A percentile compares a stretch with the other conserved stretches of the same genome.
Conservation (phyloP, 1,140 invertebrate genomes). For the Aphelinus atriplicis region DNA sequence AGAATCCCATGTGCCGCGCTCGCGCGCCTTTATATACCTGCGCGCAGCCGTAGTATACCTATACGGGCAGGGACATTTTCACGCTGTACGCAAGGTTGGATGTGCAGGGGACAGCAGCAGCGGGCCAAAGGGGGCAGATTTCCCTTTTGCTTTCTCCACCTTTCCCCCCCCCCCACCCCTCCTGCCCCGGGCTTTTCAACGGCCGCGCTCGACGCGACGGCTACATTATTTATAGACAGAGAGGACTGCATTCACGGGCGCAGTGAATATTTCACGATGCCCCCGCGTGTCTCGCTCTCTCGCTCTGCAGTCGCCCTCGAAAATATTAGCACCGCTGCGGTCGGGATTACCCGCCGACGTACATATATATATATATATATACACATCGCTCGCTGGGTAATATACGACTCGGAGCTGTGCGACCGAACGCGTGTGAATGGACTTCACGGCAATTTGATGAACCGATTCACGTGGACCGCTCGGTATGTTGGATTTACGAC, state of each 20-base stretch:
- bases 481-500: too few species aligned
- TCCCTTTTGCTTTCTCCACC: slow-evolving; percentile 32
- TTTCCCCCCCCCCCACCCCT: slow-evolving; percentile 1
- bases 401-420: too few species aligned
- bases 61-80: slow-evolving; percentile 21
- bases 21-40: not conserved
- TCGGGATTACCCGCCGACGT: not conserved
- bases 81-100: slow-evolving; percentile 18
- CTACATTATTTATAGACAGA: slow-evolving; percentile 30
- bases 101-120: not conserved
- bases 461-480: too few species aligned
- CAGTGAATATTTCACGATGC: slow-evolving; percentile 33
- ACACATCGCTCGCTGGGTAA: too few species aligned
- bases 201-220: not conserved
- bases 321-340: slow-evolving; percentile 29
- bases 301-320: not conserved
- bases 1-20: slow-evolving; percentile 6
- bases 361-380: too few species aligned
- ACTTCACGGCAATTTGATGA: too few species aligned
- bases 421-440: too few species aligned
- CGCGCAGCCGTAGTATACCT: slow-evolving; percentile 6
- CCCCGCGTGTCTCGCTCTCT: too few species aligned
- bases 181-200: not conserved
- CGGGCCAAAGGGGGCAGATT: slow-evolving; percentile 8
- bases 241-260: slow-evolving; percentile 24